These are phyloP conservation scores for Dromas ardeola DNA, from an alignment of 2,113 vertebrate genomes.

Conservation along the genomic window DNA sequence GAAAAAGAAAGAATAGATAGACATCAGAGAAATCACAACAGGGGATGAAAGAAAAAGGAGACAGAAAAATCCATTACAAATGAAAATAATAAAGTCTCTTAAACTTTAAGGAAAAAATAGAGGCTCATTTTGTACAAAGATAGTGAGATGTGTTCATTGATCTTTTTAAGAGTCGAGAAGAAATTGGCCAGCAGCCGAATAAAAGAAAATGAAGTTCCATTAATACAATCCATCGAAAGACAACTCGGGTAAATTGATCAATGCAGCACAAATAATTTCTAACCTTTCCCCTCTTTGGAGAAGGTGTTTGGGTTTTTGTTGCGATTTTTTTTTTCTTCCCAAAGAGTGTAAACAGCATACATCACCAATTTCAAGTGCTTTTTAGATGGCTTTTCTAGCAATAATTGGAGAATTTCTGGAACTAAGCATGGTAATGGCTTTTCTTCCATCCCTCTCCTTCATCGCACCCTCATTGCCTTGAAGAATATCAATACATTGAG, in stretches of 20 bases:
- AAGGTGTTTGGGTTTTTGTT: slow-evolving; percentile 63
- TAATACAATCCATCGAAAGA: slow-evolving; percentile 82
- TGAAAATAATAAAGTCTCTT: slow-evolving; percentile 82
- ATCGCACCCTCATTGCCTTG: neutral
- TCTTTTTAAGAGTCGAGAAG: slow-evolving; percentile 79
- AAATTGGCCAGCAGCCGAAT: slow-evolving; percentile 78
- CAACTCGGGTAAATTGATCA: slow-evolving; percentile 83
- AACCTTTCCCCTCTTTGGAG: slow-evolving; percentile 77
- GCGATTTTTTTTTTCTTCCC: neutral
- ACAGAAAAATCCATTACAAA: slow-evolving; percentile 79
- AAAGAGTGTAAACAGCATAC: slow-evolving; percentile 67
- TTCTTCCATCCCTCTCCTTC: neutral
- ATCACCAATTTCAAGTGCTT: slow-evolving; percentile 74
- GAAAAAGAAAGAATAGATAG: slow-evolving; percentile 60
- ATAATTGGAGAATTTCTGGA: slow-evolving; percentile 74
- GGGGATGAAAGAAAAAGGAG: slow-evolving; percentile 65
- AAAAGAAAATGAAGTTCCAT: slow-evolving; percentile 85
- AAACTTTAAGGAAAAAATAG: slow-evolving; percentile 82
- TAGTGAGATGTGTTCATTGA: slow-evolving; percentile 79
- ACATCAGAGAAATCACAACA: slow-evolving; percentile 66
- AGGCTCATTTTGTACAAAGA: slow-evolving; percentile 77
- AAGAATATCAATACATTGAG: slow-evolving; percentile 51
- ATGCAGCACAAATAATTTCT: slow-evolving; percentile 79
- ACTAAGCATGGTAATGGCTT: slow-evolving; percentile 43
- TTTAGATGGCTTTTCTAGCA: slow-evolving; percentile 70